These are phyloP conservation scores for Acromyrmex echinatior DNA, from an alignment of 1,140 invertebrate species.

Conservation along the genomic window DNA sequence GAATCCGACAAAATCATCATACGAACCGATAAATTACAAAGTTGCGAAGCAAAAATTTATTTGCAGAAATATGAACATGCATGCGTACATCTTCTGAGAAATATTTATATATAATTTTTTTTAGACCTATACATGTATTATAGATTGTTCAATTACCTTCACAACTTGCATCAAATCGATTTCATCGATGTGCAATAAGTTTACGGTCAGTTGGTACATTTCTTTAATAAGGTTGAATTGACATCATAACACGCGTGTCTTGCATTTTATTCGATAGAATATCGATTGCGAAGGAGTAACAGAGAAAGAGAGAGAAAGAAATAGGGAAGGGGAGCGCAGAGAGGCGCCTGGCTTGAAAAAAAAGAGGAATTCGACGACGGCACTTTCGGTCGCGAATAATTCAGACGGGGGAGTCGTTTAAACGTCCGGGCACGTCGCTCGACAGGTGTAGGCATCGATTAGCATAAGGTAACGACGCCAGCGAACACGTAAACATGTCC, in stretches of 20 bases:
- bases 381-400: conserved; percentile 76
- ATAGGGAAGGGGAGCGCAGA: neutral
- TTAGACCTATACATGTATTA: neutral
- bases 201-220: conserved; percentile 10
- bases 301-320: neutral
- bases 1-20: neutral
- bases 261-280: conserved; percentile 50
- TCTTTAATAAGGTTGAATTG: conserved; percentile 47
- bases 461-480: conserved; percentile 79
- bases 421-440: conserved; percentile 74
- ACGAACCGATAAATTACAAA: neutral
- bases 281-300: conserved; percentile 20
- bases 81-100: neutral
- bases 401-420: conserved; percentile 76
- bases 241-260: conserved; percentile 16
- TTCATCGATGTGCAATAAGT: conserved; percentile 17
- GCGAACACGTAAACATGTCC: conserved; percentile 76
- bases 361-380: conserved; percentile 53
- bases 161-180: neutral
- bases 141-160: neutral
- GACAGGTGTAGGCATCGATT: conserved; percentile 80
- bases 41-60: neutral
- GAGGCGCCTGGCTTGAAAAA: conserved; percentile 65
- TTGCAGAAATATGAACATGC: neutral
- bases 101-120: neutral